phyloP scores from a whole-genome alignment of 2,888 invertebrate species.

The Aplocera efformata region DNA sequence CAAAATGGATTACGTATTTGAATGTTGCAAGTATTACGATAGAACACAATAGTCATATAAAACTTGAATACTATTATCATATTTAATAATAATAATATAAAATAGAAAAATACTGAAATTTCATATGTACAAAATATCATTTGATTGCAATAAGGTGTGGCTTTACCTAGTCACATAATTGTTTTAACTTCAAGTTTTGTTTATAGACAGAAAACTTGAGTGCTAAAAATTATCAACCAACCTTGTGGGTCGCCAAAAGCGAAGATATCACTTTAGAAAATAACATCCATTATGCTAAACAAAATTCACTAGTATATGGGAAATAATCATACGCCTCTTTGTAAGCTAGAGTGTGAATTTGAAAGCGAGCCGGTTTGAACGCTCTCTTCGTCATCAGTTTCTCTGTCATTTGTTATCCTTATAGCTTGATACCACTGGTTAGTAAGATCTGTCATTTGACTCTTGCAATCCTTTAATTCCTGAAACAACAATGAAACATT shows the following conservation, averaged over 20 bases:
- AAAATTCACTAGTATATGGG: slow-evolving; percentile 1
- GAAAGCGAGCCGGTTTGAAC: slow-evolving; percentile 62
- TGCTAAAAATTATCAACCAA: no score
- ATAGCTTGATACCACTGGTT: slow-evolving; percentile 99
- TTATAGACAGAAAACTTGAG: no score
- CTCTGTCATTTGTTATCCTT: slow-evolving; percentile 91
- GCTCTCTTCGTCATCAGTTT: slow-evolving; percentile 86
- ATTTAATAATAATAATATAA: no score
- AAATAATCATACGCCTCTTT: slow-evolving; percentile 57
- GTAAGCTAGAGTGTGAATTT: slow-evolving; percentile 62
- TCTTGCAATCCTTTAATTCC: slow-evolving; percentile 97
- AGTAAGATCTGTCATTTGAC: slow-evolving; percentile 97
- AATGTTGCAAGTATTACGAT: no score
- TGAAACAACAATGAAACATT: slow-evolving; percentile 46
- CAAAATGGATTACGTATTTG: no score
- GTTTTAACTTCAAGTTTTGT: no score
- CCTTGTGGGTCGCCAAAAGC: not conserved
- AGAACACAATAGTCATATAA: no score
- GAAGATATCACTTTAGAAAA: slow-evolving; percentile 1
- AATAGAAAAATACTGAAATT: no score
- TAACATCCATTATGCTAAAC: not conserved
- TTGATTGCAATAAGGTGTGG: no score
- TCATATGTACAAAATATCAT: no score
- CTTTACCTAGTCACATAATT: no score
- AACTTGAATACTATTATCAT: no score